Percentiles rank a stretch among this genome's conserved stretches.
Evolutionary conservation across 1,140 invertebrate genomes (phyloP).

Genomic region (Bombus soroeensis): DNA sequence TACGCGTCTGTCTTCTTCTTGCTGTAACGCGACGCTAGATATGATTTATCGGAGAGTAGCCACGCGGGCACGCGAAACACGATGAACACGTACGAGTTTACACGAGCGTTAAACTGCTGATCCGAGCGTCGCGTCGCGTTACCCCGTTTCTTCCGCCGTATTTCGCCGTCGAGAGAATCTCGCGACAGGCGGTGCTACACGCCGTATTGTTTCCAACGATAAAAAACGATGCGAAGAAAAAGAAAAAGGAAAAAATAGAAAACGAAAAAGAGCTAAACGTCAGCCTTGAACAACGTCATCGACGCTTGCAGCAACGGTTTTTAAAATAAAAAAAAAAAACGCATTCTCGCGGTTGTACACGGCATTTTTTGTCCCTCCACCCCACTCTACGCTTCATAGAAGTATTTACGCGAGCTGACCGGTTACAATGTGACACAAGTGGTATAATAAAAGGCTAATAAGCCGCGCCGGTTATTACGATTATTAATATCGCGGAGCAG

Average conservation of each 20-base stretch:
- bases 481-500: constrained; percentile 50
- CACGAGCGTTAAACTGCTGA: neutral
- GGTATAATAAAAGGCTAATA: constrained; percentile 42
- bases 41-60: neutral
- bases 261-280: neutral
- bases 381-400: neutral
- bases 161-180: neutral
- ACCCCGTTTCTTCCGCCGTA: constrained; percentile 5
- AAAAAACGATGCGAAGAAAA: neutral
- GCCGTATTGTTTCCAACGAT: neutral
- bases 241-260: neutral
- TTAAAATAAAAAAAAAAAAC: neutral
- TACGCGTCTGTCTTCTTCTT: neutral
- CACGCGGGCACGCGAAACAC: constrained; percentile 2
- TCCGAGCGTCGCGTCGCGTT: neutral
- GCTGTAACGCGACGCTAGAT: neutral
- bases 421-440: constrained; percentile 37
- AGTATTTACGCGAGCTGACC: neutral
- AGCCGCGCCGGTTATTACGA: constrained; percentile 11
- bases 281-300: constrained; percentile 29
- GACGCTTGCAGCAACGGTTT: neutral
- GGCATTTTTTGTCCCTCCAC: neutral
- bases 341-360: neutral
- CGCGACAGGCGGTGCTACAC: neutral
- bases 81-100: neutral